These are phyloP conservation scores for Zhuqinia jingwanae DNA, from an alignment of 2,888 invertebrate genomes.

Conservation along the genomic window DNA sequence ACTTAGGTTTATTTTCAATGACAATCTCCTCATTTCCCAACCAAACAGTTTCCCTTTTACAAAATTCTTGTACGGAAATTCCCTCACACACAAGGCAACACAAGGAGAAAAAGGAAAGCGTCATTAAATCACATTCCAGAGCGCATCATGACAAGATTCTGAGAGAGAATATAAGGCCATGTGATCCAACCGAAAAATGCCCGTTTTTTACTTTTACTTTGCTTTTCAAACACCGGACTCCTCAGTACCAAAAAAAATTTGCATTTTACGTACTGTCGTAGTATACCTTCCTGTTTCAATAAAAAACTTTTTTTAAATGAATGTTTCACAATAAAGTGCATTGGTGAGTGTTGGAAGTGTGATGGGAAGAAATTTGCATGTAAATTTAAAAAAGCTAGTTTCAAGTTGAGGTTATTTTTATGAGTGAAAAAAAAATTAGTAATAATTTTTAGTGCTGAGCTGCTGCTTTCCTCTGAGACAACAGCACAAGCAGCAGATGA, in stretches of 20 bases:
- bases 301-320: conserved; percentile 16
- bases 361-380: conserved; percentile 50
- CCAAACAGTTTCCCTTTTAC: background rate
- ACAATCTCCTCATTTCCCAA: conserved; percentile 56
- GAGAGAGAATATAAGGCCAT: background rate
- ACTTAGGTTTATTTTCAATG: conserved; percentile 48
- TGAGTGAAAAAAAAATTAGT: background rate
- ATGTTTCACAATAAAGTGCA: conserved; percentile 10
- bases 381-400: conserved; percentile 41
- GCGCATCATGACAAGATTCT: conserved; percentile 37
- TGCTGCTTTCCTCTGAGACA: too few species aligned
- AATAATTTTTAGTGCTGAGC: background rate
- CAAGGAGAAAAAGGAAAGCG: background rate
- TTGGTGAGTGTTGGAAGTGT: too few species aligned
- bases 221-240: conserved; percentile 18
- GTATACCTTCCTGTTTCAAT: background rate
- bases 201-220: background rate
- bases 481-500: conserved; percentile 43
- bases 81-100: too few species aligned
- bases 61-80: background rate
- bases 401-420: background rate
- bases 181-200: too few species aligned
- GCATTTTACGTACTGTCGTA: too few species aligned
- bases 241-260: background rate
- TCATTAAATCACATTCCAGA: conserved; percentile 9